Evolutionary conservation across 1,140 invertebrate species (phyloP).

Genomic region (Bombus balteatus): DNA sequence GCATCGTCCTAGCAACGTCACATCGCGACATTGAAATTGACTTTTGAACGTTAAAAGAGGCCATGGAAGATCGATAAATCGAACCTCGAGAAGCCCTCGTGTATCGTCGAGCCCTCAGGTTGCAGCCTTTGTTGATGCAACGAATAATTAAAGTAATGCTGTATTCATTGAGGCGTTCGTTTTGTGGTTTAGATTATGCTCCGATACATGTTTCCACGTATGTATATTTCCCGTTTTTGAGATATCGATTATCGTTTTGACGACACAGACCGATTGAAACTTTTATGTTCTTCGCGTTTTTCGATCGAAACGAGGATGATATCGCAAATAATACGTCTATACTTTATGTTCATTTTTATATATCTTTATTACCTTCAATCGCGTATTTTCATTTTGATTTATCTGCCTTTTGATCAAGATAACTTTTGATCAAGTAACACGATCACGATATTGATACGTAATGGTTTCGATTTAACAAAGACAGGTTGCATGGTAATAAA

Average conservation of each 20-base stretch:
- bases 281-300: conserved; percentile 1
- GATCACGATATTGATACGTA: too few species aligned
- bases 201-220: not conserved
- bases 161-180: not conserved
- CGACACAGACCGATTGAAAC: not conserved
- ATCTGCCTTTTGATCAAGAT: too few species aligned
- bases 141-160: conserved; percentile 24
- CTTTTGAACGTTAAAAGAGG: conserved; percentile 42
- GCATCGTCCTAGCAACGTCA: not conserved
- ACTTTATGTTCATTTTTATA: not conserved
- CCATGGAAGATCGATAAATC: conserved; percentile 53
- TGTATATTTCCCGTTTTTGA: too few species aligned
- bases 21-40: conserved; percentile 51
- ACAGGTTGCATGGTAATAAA: too few species aligned
- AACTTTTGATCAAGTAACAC: too few species aligned
- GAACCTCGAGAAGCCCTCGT: conserved; percentile 31
- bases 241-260: conserved; percentile 14
- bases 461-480: too few species aligned
- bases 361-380: not conserved
- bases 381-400: too few species aligned
- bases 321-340: not conserved
- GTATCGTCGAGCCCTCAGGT: not conserved
- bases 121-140: not conserved
- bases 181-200: not conserved
- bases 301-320: not conserved